Conservation (phyloP, 2,113 vertebrate genomes). For the Nicator chloris region DNA sequence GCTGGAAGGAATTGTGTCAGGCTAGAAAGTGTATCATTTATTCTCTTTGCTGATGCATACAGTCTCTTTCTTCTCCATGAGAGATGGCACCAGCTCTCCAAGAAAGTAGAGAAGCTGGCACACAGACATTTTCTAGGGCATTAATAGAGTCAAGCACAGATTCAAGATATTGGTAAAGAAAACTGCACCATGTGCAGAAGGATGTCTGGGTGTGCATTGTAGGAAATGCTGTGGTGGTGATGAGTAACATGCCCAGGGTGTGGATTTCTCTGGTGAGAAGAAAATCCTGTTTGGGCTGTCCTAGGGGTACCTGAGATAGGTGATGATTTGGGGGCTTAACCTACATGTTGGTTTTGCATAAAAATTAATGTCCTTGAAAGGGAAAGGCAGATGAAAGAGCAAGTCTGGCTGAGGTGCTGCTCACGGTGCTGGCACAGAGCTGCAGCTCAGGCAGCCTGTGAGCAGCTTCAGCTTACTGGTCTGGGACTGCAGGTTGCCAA, state of each 20-base stretch:
- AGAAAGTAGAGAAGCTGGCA: background rate
- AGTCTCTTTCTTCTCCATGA: background rate
- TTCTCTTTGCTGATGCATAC: background rate
- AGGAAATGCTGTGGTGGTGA: background rate
- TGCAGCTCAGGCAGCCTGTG: background rate
- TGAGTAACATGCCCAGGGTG: background rate
- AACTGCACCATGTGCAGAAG: background rate
- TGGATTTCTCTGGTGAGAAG: background rate
- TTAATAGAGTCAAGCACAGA: background rate
- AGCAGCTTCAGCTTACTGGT: background rate
- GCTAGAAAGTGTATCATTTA: conserved; percentile 46
- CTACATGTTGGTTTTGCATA: background rate
- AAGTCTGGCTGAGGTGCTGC: background rate
- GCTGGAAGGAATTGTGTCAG: background rate
- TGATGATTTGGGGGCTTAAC: background rate
- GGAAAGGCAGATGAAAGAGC: background rate
- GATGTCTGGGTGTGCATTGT: background rate
- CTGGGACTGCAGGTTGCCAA: background rate
- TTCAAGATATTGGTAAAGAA: background rate
- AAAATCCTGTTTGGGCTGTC: background rate
- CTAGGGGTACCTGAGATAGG: background rate
- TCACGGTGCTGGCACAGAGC: background rate
- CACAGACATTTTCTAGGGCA: background rate
- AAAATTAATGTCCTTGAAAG: background rate
- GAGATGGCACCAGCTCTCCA: background rate